Conservation (phyloP, 2,113 vertebrate genomes). For the Cinclus mexicanus region DNA sequence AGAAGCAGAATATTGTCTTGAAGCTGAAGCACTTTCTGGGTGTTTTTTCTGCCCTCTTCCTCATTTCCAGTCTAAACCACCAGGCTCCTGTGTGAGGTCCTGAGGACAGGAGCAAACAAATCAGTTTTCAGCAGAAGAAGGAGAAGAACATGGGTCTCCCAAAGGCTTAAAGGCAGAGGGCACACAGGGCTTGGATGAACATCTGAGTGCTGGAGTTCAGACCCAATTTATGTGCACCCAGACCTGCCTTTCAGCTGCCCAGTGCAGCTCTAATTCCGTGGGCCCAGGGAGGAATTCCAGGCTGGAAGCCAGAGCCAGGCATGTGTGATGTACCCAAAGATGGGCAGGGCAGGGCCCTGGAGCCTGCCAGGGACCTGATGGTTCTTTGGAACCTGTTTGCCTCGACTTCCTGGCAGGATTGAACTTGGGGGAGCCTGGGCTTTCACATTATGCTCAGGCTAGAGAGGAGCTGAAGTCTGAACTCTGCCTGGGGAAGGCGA, state of each 20-base stretch:
- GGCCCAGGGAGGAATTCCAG: neutral
- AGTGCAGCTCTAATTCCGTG: neutral
- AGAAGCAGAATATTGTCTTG: neutral
- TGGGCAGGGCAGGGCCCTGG: neutral
- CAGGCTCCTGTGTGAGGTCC: neutral
- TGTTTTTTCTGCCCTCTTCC: neutral
- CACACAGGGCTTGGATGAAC: neutral
- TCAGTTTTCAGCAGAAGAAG: neutral
- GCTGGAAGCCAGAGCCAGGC: neutral
- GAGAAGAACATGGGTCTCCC: fast-evolving
- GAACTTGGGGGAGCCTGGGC: neutral
- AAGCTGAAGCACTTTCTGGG: neutral
- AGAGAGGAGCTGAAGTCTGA: neutral
- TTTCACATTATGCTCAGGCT: neutral
- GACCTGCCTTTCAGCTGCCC: neutral
- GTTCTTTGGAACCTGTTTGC: neutral
- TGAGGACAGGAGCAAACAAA: neutral
- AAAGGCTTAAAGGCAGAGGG: neutral
- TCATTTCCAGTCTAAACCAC: neutral
- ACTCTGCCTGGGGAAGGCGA: neutral
- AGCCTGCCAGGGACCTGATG: neutral
- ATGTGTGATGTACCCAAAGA: neutral
- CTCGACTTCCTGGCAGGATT: neutral
- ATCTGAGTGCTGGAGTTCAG: neutral
- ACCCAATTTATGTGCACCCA: neutral